Percentiles rank a stretch among this genome's conserved stretches.
phyloP scores from a whole-genome alignment of 2,888 invertebrate genomes.

The Thereva nobilitata region DNA sequence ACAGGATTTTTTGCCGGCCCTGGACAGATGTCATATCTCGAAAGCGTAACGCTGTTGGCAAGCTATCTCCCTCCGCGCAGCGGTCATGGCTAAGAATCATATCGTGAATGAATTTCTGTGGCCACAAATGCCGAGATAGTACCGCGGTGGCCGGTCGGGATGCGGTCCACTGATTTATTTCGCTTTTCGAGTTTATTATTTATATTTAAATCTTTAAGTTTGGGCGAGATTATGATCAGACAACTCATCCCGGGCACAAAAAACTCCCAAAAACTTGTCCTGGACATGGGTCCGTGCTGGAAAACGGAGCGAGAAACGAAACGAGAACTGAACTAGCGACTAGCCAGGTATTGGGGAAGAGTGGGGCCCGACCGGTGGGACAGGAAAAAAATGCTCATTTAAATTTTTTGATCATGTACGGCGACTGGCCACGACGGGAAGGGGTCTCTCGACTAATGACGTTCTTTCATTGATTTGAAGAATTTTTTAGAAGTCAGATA shows the following conservation, averaged over 20 bases:
- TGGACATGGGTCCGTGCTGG: neutral
- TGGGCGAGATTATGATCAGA: constrained; percentile 16
- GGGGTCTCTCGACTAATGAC: constrained; percentile 23
- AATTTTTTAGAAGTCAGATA: constrained; percentile 13
- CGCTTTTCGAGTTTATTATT: constrained; percentile 4
- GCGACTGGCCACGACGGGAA: constrained; percentile 11
- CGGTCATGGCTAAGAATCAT: constrained; percentile 19
- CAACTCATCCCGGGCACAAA: constrained; percentile 1
- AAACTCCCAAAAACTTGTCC: neutral
- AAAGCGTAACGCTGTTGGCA: no score
- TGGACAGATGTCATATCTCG: no score
- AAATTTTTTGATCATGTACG: constrained; percentile 30
- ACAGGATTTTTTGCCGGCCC: no score
- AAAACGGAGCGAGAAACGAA: constrained; percentile 1
- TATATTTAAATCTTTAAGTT: constrained; percentile 14
- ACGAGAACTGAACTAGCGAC: constrained; percentile 3
- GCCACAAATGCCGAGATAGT: neutral
- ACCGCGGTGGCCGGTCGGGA: constrained; percentile 12
- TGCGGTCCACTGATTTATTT: constrained; percentile 31
- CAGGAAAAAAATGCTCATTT: constrained; percentile 26
- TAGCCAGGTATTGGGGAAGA: no score
- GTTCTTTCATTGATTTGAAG: constrained; percentile 28
- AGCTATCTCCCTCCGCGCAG: no score
- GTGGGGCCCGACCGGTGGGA: neutral
- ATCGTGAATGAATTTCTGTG: neutral